These are phyloP conservation scores for Dascyllus trimaculatus DNA, from an alignment of 2,113 vertebrate species.

Conservation along the genomic window DNA sequence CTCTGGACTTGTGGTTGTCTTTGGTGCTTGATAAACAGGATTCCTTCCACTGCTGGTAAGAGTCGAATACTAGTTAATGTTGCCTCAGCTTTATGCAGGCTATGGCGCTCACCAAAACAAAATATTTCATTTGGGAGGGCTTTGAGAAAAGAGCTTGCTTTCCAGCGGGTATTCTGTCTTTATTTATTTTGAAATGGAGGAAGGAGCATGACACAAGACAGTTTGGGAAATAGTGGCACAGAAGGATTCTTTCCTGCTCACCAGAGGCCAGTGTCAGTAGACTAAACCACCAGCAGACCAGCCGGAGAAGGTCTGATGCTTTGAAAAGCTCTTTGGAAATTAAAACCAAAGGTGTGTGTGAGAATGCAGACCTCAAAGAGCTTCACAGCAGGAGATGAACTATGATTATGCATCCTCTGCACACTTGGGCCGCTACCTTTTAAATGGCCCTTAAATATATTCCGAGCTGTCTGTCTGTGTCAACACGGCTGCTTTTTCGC, in stretches of 20 bases:
- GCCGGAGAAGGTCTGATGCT: slow-evolving; percentile 24
- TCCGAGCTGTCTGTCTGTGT: slow-evolving; percentile 32
- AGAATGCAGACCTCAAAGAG: slow-evolving; percentile 18
- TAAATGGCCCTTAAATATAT: slow-evolving; percentile 28
- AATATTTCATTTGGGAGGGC: slow-evolving; percentile 38
- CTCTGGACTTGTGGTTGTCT: slow-evolving; percentile 34
- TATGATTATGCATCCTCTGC: slow-evolving; percentile 9
- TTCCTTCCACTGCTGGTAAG: slow-evolving; percentile 51
- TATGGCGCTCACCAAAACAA: slow-evolving; percentile 34
- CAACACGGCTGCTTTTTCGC: slow-evolving; percentile 6
- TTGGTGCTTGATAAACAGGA: slow-evolving; percentile 53
- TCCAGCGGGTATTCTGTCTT: slow-evolving; percentile 23
- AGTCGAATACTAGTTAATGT: slow-evolving; percentile 26
- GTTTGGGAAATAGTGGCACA: slow-evolving; percentile 15
- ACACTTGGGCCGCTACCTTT: slow-evolving; percentile 6
- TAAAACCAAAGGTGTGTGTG: slow-evolving; percentile 26
- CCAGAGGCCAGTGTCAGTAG: neutral
- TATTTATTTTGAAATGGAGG: slow-evolving; percentile 44
- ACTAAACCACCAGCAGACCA: slow-evolving; percentile 57
- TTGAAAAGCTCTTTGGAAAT: slow-evolving; percentile 31
- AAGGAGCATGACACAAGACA: slow-evolving; percentile 10
- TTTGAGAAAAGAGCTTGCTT: slow-evolving; percentile 23
- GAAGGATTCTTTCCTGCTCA: slow-evolving; percentile 35
- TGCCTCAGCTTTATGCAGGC: slow-evolving; percentile 11
- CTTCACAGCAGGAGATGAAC: slow-evolving; percentile 11